Conservation (phyloP, 2,113 vertebrate species). For the Calidris pugnax region DNA sequence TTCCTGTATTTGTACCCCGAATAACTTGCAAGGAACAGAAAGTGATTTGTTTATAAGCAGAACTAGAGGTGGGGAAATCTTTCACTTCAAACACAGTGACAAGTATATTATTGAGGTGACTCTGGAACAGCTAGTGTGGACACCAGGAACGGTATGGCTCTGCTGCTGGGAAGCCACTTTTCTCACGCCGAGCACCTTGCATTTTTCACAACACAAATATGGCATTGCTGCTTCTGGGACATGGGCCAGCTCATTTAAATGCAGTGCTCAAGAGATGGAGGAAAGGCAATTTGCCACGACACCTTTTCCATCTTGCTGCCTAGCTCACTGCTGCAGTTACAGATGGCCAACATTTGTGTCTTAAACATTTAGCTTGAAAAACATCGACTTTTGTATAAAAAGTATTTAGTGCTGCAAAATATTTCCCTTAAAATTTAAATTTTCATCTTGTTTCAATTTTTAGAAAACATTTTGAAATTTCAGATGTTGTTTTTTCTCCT, state of each 20-base stretch:
- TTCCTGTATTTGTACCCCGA: background rate
- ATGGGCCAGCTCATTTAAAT: conserved; percentile 5
- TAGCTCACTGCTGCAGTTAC: conserved; percentile 27
- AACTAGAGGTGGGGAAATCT: background rate
- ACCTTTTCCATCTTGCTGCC: conserved; percentile 55
- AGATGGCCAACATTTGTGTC: conserved; percentile 54
- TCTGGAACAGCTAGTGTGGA: background rate
- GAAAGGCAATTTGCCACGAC: conserved; percentile 34
- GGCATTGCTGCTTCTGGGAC: conserved; percentile 25
- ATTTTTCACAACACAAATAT: conserved; percentile 29
- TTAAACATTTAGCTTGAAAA: conserved; percentile 22
- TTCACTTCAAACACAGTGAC: background rate
- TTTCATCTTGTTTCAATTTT: background rate
- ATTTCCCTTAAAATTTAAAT: conserved; percentile 5
- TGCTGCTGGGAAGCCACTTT: background rate
- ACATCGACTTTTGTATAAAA: background rate
- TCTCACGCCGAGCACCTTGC: background rate
- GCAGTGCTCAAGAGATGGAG: background rate
- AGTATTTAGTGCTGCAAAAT: conserved; percentile 38
- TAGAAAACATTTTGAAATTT: conserved; percentile 23
- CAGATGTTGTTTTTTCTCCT: conserved; percentile 25
- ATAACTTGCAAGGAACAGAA: background rate
- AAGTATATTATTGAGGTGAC: background rate
- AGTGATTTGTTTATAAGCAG: background rate
- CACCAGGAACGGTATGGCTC: background rate